Percentiles rank a stretch among this genome's conserved stretches.
Evolutionary conservation across 1,140 invertebrate genomes (phyloP).

Genomic region (Stenopsyche tienmushanensis): DNA sequence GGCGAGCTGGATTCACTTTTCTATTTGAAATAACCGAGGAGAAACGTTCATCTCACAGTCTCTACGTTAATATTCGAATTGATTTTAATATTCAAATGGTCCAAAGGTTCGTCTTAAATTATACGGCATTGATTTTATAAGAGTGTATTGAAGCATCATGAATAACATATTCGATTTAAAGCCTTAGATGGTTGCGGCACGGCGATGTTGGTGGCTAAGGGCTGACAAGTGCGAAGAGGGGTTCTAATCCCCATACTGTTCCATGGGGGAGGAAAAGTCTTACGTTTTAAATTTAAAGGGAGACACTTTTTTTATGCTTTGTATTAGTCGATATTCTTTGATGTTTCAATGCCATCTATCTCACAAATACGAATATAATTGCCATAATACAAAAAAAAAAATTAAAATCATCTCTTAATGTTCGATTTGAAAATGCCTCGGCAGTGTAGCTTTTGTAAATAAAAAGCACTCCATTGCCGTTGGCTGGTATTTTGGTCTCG

Average conservation of each 20-base stretch:
- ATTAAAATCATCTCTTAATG: no score
- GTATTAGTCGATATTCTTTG: no score
- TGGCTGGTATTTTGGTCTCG: no score
- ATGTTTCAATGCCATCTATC: no score
- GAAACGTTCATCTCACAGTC: not conserved
- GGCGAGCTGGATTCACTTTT: not conserved
- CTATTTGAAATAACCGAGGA: not conserved
- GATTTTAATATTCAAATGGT: not conserved
- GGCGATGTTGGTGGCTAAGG: conserved; percentile 5
- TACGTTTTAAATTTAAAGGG: conserved; percentile 5
- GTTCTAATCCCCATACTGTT: conserved; percentile 16
- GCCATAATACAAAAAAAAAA: no score
- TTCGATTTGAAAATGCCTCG: no score
- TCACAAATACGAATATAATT: no score
- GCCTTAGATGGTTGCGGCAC: conserved; percentile 9
- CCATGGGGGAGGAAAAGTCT: not conserved
- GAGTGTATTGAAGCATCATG: no score
- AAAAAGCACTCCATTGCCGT: no score
- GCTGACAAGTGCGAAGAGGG: conserved; percentile 3
- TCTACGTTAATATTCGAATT: not conserved
- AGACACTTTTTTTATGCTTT: no score
- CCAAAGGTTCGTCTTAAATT: not conserved
- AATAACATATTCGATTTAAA: conserved; percentile 9
- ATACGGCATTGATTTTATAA: no score
- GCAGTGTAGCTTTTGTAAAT: no score